A percentile compares a stretch with the other conserved stretches of the same genome.
phyloP scores from a whole-genome alignment of 2,113 vertebrate genomes.

The Orthochromis indermauri region DNA sequence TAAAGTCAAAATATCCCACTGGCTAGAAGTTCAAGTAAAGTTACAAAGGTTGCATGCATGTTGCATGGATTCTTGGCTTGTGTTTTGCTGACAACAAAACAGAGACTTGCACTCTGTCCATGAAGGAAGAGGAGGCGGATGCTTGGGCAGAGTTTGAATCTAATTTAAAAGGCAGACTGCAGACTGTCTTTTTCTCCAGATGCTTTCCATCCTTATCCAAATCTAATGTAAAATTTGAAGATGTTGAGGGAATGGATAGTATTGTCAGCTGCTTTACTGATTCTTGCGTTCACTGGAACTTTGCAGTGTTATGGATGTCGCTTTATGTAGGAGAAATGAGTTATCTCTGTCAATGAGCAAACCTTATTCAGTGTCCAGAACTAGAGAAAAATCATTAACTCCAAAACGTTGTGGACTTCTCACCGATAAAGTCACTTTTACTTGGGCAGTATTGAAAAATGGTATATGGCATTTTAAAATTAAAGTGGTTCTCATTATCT shows the following conservation, averaged over 20 bases:
- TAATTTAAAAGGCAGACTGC: not conserved
- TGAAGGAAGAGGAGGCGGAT: not conserved
- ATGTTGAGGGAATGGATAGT: not conserved
- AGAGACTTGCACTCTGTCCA: not conserved
- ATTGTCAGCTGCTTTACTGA: rapidly evolving
- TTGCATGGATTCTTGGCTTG: not conserved
- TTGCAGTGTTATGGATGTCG: rapidly evolving
- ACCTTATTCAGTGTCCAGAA: not conserved
- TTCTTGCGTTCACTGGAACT: not conserved
- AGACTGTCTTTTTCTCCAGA: not conserved
- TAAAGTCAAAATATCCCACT: not conserved
- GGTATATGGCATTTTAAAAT: not conserved
- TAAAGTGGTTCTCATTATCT: not conserved
- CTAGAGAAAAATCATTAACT: not conserved
- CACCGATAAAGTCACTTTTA: not conserved
- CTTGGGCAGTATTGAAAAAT: not conserved
- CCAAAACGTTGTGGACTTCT: rapidly evolving
- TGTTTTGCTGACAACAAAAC: not conserved
- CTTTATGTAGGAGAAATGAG: rapidly evolving
- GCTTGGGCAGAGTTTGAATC: not conserved
- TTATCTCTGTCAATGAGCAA: rapidly evolving
- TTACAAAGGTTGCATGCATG: not conserved
- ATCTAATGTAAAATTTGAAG: not conserved
- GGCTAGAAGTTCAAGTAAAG: not conserved
- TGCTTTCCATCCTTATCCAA: not conserved